Evolutionary conservation across 37 sponge, comb jelly and placozoan genomes (phyloP).

Genomic region (Aplysina aerophoba): DNA sequence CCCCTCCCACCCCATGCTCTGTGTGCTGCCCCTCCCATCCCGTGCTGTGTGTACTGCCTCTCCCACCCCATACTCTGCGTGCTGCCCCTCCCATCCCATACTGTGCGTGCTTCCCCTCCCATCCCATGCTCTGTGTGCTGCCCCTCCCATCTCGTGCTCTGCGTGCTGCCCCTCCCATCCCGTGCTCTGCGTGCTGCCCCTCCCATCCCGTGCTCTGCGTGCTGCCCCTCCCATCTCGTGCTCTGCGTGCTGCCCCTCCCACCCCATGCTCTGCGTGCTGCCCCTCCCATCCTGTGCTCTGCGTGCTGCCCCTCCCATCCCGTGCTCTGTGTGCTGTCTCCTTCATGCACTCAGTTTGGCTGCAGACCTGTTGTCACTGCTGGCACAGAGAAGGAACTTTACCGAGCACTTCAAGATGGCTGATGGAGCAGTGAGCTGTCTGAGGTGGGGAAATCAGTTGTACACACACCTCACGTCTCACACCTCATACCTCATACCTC

Average conservation of each 20-base stretch:
- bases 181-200: too few species aligned
- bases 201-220: too few species aligned
- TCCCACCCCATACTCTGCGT: too few species aligned
- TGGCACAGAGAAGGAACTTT: conserved; percentile 43
- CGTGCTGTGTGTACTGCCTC: conserved; percentile 37
- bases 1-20: neutral
- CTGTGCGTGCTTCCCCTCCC: too few species aligned
- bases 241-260: too few species aligned
- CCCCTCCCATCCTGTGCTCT: too few species aligned
- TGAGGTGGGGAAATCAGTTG: conserved; percentile 43
- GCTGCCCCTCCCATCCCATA: too few species aligned
- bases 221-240: conserved; percentile 42
- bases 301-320: neutral
- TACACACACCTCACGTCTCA: too few species aligned
- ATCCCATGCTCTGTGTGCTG: neutral
- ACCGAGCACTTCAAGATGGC: conserved; percentile 59
- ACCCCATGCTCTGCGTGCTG: too few species aligned
- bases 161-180: neutral
- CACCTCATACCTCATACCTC: too few species aligned
- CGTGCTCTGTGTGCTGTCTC: neutral
- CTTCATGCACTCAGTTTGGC: conserved; percentile 36
- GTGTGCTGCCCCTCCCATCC: neutral
- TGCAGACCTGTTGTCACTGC: conserved; percentile 65
- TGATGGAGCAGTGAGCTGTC: conserved; percentile 51
- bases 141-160: neutral